Conservation (phyloP, 53 echinoderm and acorn worm genomes). For the Holothuria leucospilota region DNA sequence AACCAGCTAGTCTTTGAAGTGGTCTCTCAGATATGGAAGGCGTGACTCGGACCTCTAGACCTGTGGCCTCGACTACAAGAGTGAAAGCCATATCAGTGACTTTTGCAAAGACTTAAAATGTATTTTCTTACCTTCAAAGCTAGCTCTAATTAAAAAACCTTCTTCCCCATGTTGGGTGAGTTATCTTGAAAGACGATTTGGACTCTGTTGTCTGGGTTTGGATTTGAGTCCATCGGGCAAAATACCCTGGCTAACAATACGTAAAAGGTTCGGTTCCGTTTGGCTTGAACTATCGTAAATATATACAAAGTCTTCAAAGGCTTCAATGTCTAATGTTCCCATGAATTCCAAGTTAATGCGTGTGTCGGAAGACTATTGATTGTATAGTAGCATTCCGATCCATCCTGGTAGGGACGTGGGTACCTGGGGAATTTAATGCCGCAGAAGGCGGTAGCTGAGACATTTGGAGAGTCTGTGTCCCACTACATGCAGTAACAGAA, state of each 20-base stretch:
- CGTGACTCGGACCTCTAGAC: no score
- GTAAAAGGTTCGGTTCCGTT: not conserved
- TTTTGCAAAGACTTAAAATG: not conserved
- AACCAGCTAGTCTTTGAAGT: no score
- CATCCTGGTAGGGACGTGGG: not conserved
- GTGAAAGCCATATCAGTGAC: no score
- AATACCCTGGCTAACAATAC: not conserved
- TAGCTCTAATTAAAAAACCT: conserved; percentile 4
- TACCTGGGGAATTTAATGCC: not conserved
- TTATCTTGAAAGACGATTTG: not conserved
- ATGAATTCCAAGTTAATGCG: not conserved
- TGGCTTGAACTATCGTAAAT: not conserved
- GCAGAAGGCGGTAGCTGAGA: not conserved
- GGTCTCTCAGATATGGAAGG: no score
- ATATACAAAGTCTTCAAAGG: not conserved
- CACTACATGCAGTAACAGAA: not conserved
- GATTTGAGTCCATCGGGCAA: not conserved
- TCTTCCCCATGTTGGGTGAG: no score
- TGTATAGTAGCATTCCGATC: not conserved
- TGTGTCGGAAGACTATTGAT: not conserved
- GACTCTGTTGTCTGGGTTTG: not conserved
- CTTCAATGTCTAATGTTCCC: not conserved
- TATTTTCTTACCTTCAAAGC: not conserved
- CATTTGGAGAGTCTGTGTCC: not conserved
- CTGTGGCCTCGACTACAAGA: no score